Conservation (phyloP, 2,113 vertebrate species). For the Percopsis transmontana region DNA sequence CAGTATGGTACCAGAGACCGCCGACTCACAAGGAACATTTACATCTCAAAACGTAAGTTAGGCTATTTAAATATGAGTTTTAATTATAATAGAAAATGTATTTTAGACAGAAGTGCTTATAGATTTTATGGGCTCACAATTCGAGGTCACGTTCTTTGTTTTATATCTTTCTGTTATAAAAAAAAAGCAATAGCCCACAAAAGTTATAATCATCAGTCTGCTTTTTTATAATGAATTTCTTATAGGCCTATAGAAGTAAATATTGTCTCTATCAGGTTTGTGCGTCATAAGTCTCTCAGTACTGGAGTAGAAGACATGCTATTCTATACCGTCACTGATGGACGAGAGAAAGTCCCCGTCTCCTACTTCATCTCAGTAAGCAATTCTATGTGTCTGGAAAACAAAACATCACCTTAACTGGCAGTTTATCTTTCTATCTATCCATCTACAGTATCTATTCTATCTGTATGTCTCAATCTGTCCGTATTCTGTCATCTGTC, state of each 20-base stretch:
- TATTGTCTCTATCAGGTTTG: conserved; percentile 55
- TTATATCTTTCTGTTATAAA: neutral
- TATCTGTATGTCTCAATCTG: no score
- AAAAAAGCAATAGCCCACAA: accelerated
- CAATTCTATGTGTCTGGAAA: neutral
- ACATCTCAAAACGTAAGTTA: conserved; percentile 47
- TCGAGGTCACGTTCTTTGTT: no score
- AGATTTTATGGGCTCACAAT: no score
- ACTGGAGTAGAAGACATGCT: conserved; percentile 83
- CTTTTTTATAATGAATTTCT: neutral
- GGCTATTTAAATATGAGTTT: neutral
- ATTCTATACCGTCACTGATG: conserved; percentile 86
- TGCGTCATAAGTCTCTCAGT: conserved; percentile 64
- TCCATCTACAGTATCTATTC: no score
- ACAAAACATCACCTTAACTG: neutral
- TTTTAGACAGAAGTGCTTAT: no score
- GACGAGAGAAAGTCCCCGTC: conserved; percentile 81
- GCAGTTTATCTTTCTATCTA: neutral
- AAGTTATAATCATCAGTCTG: neutral
- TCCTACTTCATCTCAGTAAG: conserved; percentile 84
- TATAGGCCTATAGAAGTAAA: conserved; percentile 1
- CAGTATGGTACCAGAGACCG: conserved; percentile 1
- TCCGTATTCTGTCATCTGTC: neutral
- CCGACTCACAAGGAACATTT: conserved; percentile 20
- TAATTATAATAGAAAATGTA: no score